Conservation (phyloP, 2,888 invertebrate genomes). For the Platypus cylindrus region DNA sequence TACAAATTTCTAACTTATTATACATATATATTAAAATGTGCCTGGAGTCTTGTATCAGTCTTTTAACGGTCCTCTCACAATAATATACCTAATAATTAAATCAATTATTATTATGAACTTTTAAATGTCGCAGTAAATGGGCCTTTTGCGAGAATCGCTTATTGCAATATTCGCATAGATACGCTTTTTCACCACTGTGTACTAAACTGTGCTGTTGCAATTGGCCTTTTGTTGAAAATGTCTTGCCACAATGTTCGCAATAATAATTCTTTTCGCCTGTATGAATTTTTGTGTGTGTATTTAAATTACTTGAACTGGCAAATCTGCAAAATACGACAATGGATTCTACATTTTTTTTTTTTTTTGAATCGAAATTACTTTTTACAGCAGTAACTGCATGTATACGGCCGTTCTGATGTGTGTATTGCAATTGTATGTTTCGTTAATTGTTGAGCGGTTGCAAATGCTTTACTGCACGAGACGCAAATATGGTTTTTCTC, state of each 20-base stretch:
- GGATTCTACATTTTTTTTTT: background rate
- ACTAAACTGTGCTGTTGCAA: constrained; percentile 34
- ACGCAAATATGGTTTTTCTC: constrained; percentile 36
- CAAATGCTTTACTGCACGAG: constrained; percentile 34
- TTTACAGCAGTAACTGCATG: constrained; percentile 33
- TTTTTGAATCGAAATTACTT: constrained; percentile 12
- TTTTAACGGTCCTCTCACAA: too few species aligned
- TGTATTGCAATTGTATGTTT: constrained; percentile 36
- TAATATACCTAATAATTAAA: too few species aligned
- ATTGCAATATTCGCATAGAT: constrained; percentile 34
- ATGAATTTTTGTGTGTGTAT: constrained; percentile 34
- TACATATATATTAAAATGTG: too few species aligned
- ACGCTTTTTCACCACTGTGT: constrained; percentile 35
- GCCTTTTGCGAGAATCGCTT: constrained; percentile 36
- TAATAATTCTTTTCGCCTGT: constrained; percentile 36
- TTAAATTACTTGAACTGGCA: constrained; percentile 34
- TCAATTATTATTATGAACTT: constrained; percentile 32
- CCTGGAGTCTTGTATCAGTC: too few species aligned
- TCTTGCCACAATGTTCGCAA: constrained; percentile 34
- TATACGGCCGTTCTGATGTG: constrained; percentile 34
- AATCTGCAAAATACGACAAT: constrained; percentile 18
- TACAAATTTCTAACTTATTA: too few species aligned
- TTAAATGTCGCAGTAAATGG: constrained; percentile 33
- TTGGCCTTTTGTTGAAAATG: constrained; percentile 35
- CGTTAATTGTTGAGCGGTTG: constrained; percentile 34